Base-by-base conservation (phyloP, 1,140 invertebrate genomes). In the Drosophila grimshawi region DNA sequence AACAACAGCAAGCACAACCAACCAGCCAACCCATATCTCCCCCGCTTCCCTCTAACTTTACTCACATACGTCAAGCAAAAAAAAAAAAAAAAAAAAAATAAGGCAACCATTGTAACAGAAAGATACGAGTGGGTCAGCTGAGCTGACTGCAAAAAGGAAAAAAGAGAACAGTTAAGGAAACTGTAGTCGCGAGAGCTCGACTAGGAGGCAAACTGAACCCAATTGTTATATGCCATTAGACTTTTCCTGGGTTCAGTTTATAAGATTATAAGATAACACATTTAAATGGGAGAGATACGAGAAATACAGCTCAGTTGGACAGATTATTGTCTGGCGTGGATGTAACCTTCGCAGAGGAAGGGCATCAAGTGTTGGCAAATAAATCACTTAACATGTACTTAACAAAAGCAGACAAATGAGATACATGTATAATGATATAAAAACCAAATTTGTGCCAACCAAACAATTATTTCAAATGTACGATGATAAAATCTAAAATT, bases 291-390 rank as follows among this genome's bases (percentile, higher is more conserved):
- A 19, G 19, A 19, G 19, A 19, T 19, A 19, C 19, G 19, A 19
- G 19, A 19, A 1, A 19, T 19, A 19, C 19, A 19, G 19, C 19
- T 19, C 19, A 19, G 19, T 4, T 48, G 56, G 55, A 67, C n/a
- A 41, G 65, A 60, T 39, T 60, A 43, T 35, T 60, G 57, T 60
- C 57, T 46, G 5, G 57, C 57, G 11, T 27, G 57, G 45, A 33
- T 11, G 39, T 19, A 11, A 49, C 7, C 52, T 11, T 19, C 19
- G 19, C 19, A 19, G 69, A n/a, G 49, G 35, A 37, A 46, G 29
- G 6, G 29, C 11, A 63, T 57, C 62, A 74, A 69, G 43, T 7
- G 39, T 27, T 4, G 35, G 7, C 59, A 48, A 69, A 63, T 70
- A 52, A 69, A 70, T 75, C 59, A 70, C 49, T 29, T 0, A 41